Base-by-base conservation (phyloP, 2,888 invertebrate genomes). In the Uloborus plumipes region DNA sequence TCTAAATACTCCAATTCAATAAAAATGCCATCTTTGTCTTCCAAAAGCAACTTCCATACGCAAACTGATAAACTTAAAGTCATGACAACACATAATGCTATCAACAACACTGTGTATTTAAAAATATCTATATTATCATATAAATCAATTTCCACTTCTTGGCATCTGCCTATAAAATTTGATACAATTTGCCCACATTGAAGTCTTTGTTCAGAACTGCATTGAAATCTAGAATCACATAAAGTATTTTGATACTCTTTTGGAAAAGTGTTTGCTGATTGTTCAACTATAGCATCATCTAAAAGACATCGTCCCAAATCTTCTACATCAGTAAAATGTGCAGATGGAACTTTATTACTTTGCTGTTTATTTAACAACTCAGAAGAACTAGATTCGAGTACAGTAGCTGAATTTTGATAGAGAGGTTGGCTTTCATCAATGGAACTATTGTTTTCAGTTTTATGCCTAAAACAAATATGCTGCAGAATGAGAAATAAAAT, bases 1-100 rank as follows among this genome's bases (percentile, higher is more conserved):
- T 98, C 97, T 31, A 98, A 90, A 89, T 97, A 98, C 86, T 96
- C 93, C n/a, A 98, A 91, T 89, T 97, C 97, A 0, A 97, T 92
- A 88, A 95, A 97, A 83, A 98, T 94, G 0, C 97, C 98, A 31
- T 94, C 94, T 88, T 94, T 93, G 53, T 85, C 85, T 71, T 86
- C 85, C 39, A 67, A 50, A 13, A 85, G n/a, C 13, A 85, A 65
- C 76, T 85, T 85, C 74, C 85, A 85, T 20, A 86, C 49, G n/a
- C 79, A 85, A 47, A 86, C 84, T 0, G 96, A 93, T 85, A 97
- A 90, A 26, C 95, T 95, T 88, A 96, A 93, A 89, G 97, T 95
- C 94, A 97, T 96, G 59, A 94, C 94, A 86, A 94, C 93, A 73
- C 93, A 91, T 84, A 96, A 91, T 22, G 94, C 90, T 79, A 97